Percentiles rank a stretch among this genome's conserved stretches.
Evolutionary conservation across 2,113 vertebrate genomes (phyloP).

Genomic region (Nyctereutes procyonoides): DNA sequence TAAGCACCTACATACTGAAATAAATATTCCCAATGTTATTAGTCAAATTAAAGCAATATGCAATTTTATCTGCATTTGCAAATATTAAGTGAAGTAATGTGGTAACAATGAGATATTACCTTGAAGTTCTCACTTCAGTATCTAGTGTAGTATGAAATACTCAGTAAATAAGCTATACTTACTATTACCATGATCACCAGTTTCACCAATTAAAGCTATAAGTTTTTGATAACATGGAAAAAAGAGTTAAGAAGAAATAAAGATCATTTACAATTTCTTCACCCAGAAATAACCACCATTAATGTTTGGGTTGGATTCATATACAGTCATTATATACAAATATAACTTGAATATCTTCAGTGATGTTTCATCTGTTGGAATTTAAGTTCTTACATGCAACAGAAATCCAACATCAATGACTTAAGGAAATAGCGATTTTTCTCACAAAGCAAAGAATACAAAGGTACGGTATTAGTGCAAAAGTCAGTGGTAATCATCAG

Average conservation of each 20-base stretch:
- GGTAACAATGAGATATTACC: not conserved
- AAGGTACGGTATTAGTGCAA: not conserved
- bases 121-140: not conserved
- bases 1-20: not conserved
- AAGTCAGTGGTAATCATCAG: not conserved
- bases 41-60: not conserved
- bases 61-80: not conserved
- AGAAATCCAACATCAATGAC: not conserved
- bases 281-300: conserved; percentile 9
- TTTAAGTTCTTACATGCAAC: conserved; percentile 17
- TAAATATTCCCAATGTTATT: not conserved
- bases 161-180: not conserved
- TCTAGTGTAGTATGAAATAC: not conserved
- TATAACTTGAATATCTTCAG: conserved; percentile 31
- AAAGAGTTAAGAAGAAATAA: conserved; percentile 46
- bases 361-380: conserved; percentile 8
- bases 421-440: not conserved
- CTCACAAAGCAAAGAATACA: not conserved
- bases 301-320: not conserved
- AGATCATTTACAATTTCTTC: not conserved
- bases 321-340: not conserved
- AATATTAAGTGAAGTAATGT: not conserved
- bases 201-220: conserved; percentile 8
- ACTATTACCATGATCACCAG: not conserved
- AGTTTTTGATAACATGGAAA: not conserved